Conservation (phyloP, 2,113 vertebrate genomes). For the Bubo scandiacus region DNA sequence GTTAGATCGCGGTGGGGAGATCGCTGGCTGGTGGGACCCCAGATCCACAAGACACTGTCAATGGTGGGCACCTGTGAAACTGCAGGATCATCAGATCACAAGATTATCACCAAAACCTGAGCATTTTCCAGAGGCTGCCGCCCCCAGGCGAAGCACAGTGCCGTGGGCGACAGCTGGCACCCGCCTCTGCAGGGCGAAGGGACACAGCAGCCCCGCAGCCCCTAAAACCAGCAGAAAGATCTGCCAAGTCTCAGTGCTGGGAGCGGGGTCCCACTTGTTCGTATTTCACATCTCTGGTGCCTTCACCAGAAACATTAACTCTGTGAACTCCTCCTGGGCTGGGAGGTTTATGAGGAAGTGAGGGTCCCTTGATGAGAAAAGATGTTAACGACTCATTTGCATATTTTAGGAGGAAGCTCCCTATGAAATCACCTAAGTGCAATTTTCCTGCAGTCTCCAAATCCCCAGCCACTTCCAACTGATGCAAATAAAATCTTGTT, state of each 20-base stretch:
- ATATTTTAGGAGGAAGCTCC: neutral
- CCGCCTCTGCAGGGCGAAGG: neutral
- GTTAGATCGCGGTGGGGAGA: neutral
- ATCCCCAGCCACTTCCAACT: neutral
- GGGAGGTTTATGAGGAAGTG: neutral
- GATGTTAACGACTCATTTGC: neutral
- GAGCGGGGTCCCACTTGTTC: neutral
- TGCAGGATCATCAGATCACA: neutral
- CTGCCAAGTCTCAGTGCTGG: neutral
- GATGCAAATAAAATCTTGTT: neutral
- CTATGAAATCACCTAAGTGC: neutral
- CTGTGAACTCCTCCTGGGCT: neutral
- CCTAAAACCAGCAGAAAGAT: neutral
- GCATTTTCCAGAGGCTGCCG: neutral
- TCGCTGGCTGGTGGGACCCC: neutral
- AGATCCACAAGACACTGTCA: accelerated
- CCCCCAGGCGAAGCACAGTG: accelerated
- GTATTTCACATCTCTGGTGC: neutral
- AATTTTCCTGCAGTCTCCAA: neutral
- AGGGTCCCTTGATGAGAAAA: neutral
- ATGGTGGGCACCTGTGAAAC: neutral
- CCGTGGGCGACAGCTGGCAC: neutral
- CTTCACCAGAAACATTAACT: neutral
- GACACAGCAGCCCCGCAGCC: neutral
- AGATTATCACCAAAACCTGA: neutral